Percentiles rank a stretch among this genome's conserved stretches.
Conservation (phyloP, 2,888 invertebrate genomes). For the Drosophila parthenogenetica region DNA sequence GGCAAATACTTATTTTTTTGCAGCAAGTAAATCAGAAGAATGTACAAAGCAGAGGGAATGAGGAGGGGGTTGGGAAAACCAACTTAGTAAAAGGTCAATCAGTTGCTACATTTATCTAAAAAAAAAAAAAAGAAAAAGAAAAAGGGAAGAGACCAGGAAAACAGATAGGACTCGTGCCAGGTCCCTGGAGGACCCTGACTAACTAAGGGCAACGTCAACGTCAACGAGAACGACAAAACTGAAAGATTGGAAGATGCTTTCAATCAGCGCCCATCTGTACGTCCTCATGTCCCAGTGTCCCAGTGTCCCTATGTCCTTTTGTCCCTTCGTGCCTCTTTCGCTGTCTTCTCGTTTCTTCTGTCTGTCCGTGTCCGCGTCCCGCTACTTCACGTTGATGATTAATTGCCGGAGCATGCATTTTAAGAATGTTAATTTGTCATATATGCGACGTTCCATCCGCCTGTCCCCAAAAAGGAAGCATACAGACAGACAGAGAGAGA, state of each 20-base stretch:
- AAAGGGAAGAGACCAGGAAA: neutral
- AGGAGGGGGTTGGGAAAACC: neutral
- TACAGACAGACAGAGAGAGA: neutral
- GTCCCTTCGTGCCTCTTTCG: neutral
- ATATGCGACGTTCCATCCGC: conserved; percentile 57
- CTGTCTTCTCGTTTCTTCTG: neutral
- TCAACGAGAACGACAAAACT: conserved; percentile 32
- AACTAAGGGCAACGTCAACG: conserved; percentile 29
- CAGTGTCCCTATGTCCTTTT: neutral
- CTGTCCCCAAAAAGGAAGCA: conserved; percentile 32
- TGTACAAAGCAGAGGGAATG: neutral
- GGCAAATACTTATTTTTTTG: conserved; percentile 31
- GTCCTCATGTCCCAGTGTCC: neutral
- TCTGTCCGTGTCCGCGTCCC: conserved; percentile 18
- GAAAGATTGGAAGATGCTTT: conserved; percentile 60
- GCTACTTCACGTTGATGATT: conserved; percentile 59
- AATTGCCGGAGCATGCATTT: conserved; percentile 73
- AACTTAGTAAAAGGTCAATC: conserved; percentile 57
- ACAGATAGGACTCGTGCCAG: conserved; percentile 1
- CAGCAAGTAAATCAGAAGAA: conserved; percentile 42
- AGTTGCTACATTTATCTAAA: conserved; percentile 56
- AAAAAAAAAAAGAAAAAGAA: neutral
- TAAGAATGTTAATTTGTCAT: conserved; percentile 79
- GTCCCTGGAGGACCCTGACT: conserved; percentile 14
- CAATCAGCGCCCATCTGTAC: conserved; percentile 51